Evolutionary conservation across 2,113 vertebrate genomes (phyloP), one percentile per base, ranked within the genome.

Genomic region (Nipponia nippon): DNA sequence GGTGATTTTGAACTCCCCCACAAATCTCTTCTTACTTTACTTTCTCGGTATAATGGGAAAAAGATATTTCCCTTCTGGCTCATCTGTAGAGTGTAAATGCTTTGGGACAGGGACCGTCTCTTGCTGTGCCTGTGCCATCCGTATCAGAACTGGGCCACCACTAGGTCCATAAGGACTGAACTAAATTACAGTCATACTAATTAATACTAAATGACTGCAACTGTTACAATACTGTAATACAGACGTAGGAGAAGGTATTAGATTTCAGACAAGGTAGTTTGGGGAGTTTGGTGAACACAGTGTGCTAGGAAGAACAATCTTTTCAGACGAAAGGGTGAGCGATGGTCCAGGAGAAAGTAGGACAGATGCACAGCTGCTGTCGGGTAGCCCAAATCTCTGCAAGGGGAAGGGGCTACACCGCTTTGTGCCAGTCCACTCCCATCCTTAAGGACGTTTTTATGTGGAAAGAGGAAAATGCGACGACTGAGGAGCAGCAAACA

Each of bases 21-120:
- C 62, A 83, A 75, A 76, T 17, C 52, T 40, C 56, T 58, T 78
- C 21, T 67, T 55, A 44, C 58, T 76, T 93, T 34, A 5, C 32
- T 72, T 96, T 59, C 25, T 21, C 19, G 46, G 61, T 23, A 9
- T 50, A 89, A 71, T 16, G 56, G 70, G 70, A 18, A 44, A 29
- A 88, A 72, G 71, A 11, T 50, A 94, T 89, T 96, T 96, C 91
- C 83, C 89, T 94, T 21, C 83, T 83, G 93, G 67, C 58, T 94
- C 52, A 66, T 90, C 40, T 42, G 50, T 7, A 7, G 47, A 25
- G 34, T 18, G 16, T 38, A 66, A 87, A 26, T 53, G 70, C 59
- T 82, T n/a, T 71, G 83, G 70, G 79, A 87, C 22, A 40, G 52
- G 38, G 61, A 62, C 30, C 3, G 9, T 30, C 40, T 89, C 77